These are phyloP conservation scores for Zosterops japonicus DNA, from an alignment of 2,113 vertebrate species.

Conservation along the genomic window DNA sequence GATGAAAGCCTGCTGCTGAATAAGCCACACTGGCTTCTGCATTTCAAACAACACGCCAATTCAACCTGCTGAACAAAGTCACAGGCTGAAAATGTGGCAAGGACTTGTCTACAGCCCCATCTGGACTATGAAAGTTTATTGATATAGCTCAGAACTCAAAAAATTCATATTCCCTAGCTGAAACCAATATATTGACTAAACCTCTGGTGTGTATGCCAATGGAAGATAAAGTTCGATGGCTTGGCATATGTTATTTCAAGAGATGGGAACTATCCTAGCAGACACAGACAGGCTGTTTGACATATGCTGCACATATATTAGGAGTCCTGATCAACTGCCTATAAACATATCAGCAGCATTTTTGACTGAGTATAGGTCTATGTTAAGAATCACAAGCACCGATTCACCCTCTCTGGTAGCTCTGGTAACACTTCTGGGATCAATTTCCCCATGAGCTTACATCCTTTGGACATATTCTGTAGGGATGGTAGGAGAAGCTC, in stretches of 20 bases:
- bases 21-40: not conserved
- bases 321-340: not conserved
- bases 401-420: not conserved
- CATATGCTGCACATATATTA: not conserved
- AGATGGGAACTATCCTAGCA: not conserved
- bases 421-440: not conserved
- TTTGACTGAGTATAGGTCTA: not conserved
- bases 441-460: not conserved
- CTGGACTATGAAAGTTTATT: not conserved
- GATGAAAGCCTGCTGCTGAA: not conserved
- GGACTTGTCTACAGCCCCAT: not conserved
- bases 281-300: conserved; percentile 11
- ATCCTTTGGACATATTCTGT: not conserved
- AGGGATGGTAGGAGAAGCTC: not conserved
- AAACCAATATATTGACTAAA: conserved; percentile 46
- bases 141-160: not conserved
- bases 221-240: conserved; percentile 10
- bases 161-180: not conserved
- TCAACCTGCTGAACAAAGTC: not conserved
- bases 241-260: conserved; percentile 22
- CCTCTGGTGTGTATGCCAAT: not conserved
- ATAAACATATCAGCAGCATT: not conserved
- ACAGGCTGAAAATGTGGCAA: not conserved
- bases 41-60: not conserved
- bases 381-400: not conserved